Conservation (phyloP, 1,140 invertebrate genomes). For the Paraescarpia echinospica region DNA sequence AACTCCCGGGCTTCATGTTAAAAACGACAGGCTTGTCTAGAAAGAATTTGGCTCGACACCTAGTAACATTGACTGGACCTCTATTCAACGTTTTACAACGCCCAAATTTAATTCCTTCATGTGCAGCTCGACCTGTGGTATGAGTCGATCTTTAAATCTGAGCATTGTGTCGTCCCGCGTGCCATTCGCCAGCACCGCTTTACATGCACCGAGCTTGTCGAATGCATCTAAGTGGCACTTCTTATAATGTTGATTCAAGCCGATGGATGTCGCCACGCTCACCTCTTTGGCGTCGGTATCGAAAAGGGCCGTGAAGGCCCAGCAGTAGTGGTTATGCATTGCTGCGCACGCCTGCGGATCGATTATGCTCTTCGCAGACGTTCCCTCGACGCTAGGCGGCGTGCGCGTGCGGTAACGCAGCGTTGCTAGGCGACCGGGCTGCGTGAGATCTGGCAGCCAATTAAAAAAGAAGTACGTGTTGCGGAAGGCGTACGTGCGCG, state of each 20-base stretch:
- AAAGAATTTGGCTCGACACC: not conserved
- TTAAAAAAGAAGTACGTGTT: conserved; percentile 31
- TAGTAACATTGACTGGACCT: too few relatives aligned
- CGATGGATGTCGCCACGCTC: not conserved
- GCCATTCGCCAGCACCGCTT: not conserved
- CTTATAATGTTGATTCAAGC: conserved; percentile 28
- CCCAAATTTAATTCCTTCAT: not conserved
- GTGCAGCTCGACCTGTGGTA: not conserved
- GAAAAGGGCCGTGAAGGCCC: conserved; percentile 8
- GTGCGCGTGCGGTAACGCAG: conserved; percentile 17
- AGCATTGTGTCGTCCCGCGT: conserved; percentile 10
- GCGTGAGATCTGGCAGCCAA: conserved; percentile 14
- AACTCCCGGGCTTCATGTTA: not conserved
- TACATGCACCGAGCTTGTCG: not conserved
- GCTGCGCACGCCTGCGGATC: conserved; percentile 21
- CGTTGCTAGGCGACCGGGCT: conserved; percentile 13
- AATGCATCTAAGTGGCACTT: conserved; percentile 22
- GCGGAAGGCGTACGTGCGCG: conserved; percentile 20
- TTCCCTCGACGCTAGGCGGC: conserved; percentile 9
- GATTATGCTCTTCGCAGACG: conserved; percentile 24
- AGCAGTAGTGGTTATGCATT: conserved; percentile 32
- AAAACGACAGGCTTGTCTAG: not conserved
- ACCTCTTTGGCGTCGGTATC: conserved; percentile 11
- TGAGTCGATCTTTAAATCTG: not conserved
- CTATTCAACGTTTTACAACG: not conserved